Conservation (phyloP, 2,113 vertebrate genomes). For the Abramis brama region DNA sequence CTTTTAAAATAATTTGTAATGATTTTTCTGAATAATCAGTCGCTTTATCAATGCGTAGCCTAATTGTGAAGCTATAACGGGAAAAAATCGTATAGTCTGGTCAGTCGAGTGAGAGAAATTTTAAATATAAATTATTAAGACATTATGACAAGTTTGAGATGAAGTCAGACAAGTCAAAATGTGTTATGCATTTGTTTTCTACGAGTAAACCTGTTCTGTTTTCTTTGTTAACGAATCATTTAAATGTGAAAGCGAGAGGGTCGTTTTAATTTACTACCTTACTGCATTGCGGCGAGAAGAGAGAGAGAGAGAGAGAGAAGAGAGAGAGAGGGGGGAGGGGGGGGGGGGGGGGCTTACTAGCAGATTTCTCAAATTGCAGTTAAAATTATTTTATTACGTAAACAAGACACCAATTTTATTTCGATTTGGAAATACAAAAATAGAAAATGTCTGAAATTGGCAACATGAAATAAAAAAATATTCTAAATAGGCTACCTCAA, state of each 20-base stretch:
- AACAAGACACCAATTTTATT: not conserved
- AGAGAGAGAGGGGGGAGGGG: too few relatives aligned
- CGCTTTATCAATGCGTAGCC: not conserved
- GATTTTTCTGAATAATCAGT: not conserved
- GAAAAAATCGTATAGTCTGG: not conserved
- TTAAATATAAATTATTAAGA: not conserved
- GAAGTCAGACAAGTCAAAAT: not conserved
- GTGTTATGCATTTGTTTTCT: not conserved
- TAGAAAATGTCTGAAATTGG: not conserved
- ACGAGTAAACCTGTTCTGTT: not conserved
- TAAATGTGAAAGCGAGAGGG: constrained; percentile 28
- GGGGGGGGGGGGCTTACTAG: too few relatives aligned
- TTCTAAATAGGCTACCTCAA: not conserved
- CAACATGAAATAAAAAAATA: not conserved
- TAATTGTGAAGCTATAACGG: not conserved
- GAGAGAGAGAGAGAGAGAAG: constrained; percentile 51
- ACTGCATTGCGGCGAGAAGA: constrained; percentile 54
- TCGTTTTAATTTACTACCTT: constrained; percentile 51
- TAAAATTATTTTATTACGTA: not conserved
- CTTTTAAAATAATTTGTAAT: not conserved
- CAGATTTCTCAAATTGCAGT: constrained; percentile 8
- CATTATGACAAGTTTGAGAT: not conserved
- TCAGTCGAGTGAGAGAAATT: not conserved
- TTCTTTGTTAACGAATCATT: constrained; percentile 12
- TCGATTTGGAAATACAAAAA: not conserved